Evolutionary conservation across 2,797 vertebrate species (phyloP), one percentile per base, ranked within the genome.

Genomic region (Galago senegalensis): DNA sequence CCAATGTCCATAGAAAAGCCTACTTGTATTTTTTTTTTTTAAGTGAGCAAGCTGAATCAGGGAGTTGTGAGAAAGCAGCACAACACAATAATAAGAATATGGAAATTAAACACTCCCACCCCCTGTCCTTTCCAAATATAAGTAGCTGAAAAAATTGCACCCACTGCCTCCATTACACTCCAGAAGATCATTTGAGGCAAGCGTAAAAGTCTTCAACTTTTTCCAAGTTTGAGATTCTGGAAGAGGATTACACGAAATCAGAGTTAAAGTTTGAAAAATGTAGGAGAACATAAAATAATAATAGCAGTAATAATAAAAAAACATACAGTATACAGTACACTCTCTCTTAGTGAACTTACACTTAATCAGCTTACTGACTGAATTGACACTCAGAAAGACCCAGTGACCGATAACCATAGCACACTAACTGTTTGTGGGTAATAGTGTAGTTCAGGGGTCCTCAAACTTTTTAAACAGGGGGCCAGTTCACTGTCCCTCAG

Each of bases 261-360:
- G 89, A 85, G 76, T 87, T 87, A 82, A 92, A 95, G 70, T 69
- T 27, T 90, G 49, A 92, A 95, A 98, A 95, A 46, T 63, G n/a
- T 58, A 40, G 20, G 43, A 25, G 25, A 79, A 60, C 49, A 82
- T 40, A 63, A n/a, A 81, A 58, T 70, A 13, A 70, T 58, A 56
- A 69, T 1, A 49, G 53, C 29, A 91, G 12, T 7, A 73, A 14
- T 58, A 79, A 53, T 46, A 20, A 27, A 53, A 79, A 79, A 79
- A 27, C 63, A 21, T 84, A 25, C 2, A 49, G 6, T 75, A 16
- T 88, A 84, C 12, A 82, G n/a, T 76, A 70, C 37, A 87, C 31
- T 70, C 31, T 86, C n/a, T 84, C 40, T 90, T 86, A 73, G 58
- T 86, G 40, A 92, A 93, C 2, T 86, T 73, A 20, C 14, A 60